These are phyloP conservation scores for Lissonota sp. DNA, from an alignment of 2,888 invertebrate species.

Conservation along the genomic window DNA sequence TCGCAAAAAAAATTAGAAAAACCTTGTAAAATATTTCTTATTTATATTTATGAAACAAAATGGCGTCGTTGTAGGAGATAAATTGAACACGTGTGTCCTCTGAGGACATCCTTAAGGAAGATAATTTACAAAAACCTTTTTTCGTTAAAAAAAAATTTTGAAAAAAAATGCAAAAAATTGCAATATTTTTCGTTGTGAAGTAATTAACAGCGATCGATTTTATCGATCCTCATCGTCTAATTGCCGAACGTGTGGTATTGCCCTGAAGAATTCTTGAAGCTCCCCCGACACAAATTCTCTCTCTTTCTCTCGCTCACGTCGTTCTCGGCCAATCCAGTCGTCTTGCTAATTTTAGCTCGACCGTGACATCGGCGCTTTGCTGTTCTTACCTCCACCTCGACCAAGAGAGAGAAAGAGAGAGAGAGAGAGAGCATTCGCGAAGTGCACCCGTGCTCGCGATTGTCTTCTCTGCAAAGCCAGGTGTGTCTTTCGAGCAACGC, in stretches of 20 bases:
- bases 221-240: slow-evolving; percentile 20
- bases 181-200: no score
- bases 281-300: slow-evolving; percentile 47
- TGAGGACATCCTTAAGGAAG: no score
- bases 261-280: slow-evolving; percentile 43
- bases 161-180: no score
- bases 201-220: slow-evolving; percentile 11
- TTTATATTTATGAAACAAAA: no score
- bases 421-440: slow-evolving; percentile 28
- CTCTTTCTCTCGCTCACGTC: no score
- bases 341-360: slow-evolving; percentile 83
- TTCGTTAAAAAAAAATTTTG: no score
- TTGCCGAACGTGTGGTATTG: slow-evolving; percentile 30
- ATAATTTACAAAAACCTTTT: no score
- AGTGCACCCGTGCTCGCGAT: slow-evolving; percentile 71
- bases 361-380: slow-evolving; percentile 80
- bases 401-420: slow-evolving; percentile 21
- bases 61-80: no score
- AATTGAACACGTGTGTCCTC: no score
- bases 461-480: slow-evolving; percentile 68
- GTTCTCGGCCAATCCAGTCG: slow-evolving; percentile 77
- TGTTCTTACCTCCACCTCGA: slow-evolving; percentile 44
- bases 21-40: no score
- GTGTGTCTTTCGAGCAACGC: slow-evolving; percentile 42
- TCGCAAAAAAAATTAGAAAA: no score